Percentiles rank a stretch among this genome's conserved stretches.
phyloP scores from a whole-genome alignment of 2,113 vertebrate species.

The Strigops habroptila region DNA sequence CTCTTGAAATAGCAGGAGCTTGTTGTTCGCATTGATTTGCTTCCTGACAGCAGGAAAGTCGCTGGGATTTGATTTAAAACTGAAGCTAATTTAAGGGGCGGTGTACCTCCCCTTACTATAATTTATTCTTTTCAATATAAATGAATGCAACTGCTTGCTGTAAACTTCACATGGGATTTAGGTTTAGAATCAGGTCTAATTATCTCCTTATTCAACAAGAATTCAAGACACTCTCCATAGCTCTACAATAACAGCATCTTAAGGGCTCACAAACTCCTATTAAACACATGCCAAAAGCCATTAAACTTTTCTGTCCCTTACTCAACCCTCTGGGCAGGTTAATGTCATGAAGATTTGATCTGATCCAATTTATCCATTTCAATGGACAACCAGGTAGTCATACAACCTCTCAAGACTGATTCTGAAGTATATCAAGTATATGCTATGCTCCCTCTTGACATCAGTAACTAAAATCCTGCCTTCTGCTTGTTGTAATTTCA shows the following conservation, averaged over 20 bases:
- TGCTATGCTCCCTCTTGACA: background rate
- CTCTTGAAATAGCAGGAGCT: background rate
- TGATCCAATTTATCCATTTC: background rate
- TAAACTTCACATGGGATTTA: background rate
- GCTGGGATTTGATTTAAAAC: background rate
- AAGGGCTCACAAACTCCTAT: background rate
- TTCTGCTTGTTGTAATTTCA: background rate
- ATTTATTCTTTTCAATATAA: background rate
- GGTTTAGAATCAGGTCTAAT: background rate
- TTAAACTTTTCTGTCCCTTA: background rate
- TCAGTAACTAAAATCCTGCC: background rate
- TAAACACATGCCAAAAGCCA: background rate
- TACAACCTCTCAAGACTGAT: background rate
- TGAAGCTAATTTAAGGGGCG: background rate
- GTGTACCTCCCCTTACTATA: background rate
- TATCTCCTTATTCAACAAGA: background rate
- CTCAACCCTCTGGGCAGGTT: background rate
- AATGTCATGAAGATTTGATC: background rate
- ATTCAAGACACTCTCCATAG: background rate
- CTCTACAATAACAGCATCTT: background rate
- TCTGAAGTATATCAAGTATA: background rate
- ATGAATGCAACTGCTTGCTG: background rate
- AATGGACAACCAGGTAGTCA: background rate
- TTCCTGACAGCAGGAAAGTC: background rate
- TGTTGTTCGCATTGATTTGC: background rate